Evolutionary conservation across 1,140 invertebrate species (phyloP), one percentile per base, ranked within the genome.

Genomic region (Nylanderia fulva): DNA sequence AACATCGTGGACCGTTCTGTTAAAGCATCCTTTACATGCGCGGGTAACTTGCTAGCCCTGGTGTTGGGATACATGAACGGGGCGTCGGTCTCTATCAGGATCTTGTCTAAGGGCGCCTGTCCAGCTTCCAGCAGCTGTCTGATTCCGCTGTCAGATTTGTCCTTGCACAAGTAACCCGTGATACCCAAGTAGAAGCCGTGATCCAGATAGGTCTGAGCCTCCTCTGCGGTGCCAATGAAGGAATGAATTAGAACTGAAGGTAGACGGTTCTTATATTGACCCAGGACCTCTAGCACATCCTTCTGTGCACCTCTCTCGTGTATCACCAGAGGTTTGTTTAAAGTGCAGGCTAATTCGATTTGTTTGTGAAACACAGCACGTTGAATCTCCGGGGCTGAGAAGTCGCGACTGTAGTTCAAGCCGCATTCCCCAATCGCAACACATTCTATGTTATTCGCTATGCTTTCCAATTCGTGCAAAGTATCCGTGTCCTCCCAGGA

Each of bases 61-160:
- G 98, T 98, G 93, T 99, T 99, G 0, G 98, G 98, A 94, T 98
- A 99, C 98, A 99, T 98, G 91, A 98, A 99, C 0, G 98, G 98
- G 11, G 98, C 97, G 95, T 99, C 98, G 2, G 98, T 99, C 95
- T 99, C 98, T 0, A 99, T 96, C 42, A 99, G 92, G 68, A 99
- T 95, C 93, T 96, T 96, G 89, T 99, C 98, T 85, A 99, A 92
- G 1, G 98, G 98, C 89, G 98, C 95, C 29, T 96, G 95, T 75
- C 97, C 96, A 91, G 98, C 97, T 52, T 98, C 97, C 15, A 99
- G 93, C 64, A 99, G 94, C 91, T 97, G 96, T 77, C 98, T 95
- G 6, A 99, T 97, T 18, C 98, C 98, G 87, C 97, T 97, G 89
- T 98, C 98, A 18, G 98, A 98, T 95, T 98, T 99, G 91, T 99